A percentile compares a stretch with the other conserved stretches of the same genome.
Conservation (phyloP, 2,797 vertebrate genomes). For the Spinus pinus region DNA sequence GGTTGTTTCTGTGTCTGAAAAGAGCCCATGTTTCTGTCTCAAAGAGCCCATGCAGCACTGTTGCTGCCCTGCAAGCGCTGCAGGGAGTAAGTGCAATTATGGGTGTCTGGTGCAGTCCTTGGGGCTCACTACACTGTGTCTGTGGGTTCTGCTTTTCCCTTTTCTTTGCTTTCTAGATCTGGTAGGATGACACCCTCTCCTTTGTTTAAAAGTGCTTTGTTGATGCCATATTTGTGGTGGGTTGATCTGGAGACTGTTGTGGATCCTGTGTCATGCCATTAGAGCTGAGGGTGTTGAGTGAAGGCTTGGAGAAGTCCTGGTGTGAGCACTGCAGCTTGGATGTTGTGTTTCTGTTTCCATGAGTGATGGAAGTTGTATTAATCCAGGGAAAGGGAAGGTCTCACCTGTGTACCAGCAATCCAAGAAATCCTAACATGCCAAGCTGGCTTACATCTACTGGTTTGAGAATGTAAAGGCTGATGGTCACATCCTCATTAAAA, state of each 20-base stretch:
- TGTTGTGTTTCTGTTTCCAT: not conserved
- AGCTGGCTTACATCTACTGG: not conserved
- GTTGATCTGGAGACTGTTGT: rapidly evolving
- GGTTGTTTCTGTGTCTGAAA: not conserved
- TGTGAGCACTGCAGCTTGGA: not conserved
- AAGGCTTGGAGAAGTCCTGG: not conserved
- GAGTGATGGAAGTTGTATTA: not conserved
- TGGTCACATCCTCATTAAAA: not conserved
- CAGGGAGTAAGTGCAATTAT: not conserved
- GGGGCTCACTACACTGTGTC: rapidly evolving
- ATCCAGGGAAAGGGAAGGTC: not conserved
- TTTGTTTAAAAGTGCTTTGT: not conserved
- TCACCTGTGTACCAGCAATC: not conserved
- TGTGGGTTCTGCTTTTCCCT: not conserved
- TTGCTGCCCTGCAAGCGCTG: not conserved
- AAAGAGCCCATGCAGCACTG: not conserved
- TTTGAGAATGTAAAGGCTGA: not conserved
- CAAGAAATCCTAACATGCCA: rapidly evolving
- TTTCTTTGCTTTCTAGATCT: not conserved
- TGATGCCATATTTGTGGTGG: rapidly evolving
- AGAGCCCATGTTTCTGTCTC: not conserved
- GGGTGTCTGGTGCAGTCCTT: not conserved
- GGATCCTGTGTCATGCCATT: not conserved
- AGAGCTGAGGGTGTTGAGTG: not conserved
- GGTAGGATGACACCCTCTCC: not conserved